Percentiles rank a stretch among this genome's conserved stretches.
phyloP scores from a whole-genome alignment of 2,113 vertebrate species.

The Mustela nigripes region DNA sequence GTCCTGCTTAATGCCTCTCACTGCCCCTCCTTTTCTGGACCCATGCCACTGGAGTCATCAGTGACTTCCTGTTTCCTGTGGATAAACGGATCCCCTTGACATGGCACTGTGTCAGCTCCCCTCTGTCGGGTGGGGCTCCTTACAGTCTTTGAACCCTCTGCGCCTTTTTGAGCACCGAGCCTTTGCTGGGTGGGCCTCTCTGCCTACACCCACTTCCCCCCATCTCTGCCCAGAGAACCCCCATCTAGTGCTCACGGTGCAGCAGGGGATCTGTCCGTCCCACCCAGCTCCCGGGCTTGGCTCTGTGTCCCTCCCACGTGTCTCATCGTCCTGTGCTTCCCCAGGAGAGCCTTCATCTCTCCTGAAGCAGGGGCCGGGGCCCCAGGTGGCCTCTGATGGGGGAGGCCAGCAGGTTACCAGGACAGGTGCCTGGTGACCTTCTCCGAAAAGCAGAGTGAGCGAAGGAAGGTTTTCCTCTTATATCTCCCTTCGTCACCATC shows the following conservation, averaged over 20 bases:
- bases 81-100: neutral
- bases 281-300: neutral
- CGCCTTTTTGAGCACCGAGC: neutral
- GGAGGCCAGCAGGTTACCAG: neutral
- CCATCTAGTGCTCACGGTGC: neutral
- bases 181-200: neutral
- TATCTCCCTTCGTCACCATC: neutral
- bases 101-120: neutral
- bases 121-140: neutral
- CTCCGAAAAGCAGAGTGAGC: neutral
- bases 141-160: neutral
- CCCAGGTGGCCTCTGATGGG: neutral
- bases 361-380: neutral
- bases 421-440: neutral
- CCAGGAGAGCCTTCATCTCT: neutral
- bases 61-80: slow-evolving; percentile 45
- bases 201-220: neutral
- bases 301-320: neutral
- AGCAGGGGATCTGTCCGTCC: neutral
- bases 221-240: neutral
- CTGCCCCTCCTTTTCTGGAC: neutral
- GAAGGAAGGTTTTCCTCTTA: neutral
- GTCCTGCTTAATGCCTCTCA: neutral
- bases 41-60: neutral
- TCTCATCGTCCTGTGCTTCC: neutral